These are phyloP conservation scores for Falco naumanni DNA, from an alignment of 2,797 vertebrate species.

Conservation along the genomic window DNA sequence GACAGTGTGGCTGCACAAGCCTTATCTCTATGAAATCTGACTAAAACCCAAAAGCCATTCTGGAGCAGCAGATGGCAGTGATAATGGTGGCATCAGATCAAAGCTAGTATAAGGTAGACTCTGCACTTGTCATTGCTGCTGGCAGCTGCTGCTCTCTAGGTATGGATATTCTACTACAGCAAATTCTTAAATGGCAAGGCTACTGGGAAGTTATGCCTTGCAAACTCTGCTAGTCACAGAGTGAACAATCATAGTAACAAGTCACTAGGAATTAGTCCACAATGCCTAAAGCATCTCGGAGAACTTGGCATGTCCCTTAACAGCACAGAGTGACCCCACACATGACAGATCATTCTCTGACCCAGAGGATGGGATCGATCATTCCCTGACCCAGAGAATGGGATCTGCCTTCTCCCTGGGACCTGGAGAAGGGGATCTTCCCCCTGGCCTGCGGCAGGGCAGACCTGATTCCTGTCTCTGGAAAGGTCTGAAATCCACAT, in stretches of 20 bases:
- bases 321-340: not conserved
- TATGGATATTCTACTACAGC: not conserved
- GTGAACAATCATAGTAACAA: not conserved
- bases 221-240: not conserved
- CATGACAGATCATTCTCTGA: not conserved
- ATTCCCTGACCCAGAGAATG: not conserved
- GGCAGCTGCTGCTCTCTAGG: not conserved
- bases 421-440: not conserved
- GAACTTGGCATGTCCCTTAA: not conserved
- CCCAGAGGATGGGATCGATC: not conserved
- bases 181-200: not conserved
- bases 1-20: not conserved
- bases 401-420: not conserved
- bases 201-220: not conserved
- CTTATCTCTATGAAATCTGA: not conserved
- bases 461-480: not conserved
- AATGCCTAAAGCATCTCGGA: not conserved
- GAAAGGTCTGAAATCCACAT: not conserved
- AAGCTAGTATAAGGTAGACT: not conserved
- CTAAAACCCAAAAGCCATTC: not conserved
- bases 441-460: not conserved
- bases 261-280: not conserved
- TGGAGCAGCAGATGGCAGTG: not conserved
- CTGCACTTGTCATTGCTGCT: not conserved
- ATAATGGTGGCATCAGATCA: not conserved